Evolutionary conservation across 2,797 vertebrate species (phyloP), one percentile per base, ranked within the genome.

Genomic region (Schizopygopsis pylzovi): DNA sequence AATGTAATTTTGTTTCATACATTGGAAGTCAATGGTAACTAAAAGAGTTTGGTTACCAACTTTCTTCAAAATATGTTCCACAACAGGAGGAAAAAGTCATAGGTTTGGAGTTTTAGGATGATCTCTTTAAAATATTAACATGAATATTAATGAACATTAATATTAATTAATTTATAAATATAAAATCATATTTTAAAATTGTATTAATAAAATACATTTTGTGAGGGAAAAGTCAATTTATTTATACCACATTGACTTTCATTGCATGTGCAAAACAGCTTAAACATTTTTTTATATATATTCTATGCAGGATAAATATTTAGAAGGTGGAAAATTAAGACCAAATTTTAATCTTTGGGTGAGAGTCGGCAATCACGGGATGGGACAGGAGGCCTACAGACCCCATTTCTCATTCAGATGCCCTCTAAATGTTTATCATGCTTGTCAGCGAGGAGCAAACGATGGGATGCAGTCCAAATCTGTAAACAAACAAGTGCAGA

Each of bases 361-460:
- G 13, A 41, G 89, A 88, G 89, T 91, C 39, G 7, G 72, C 77
- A 90, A 90, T 87, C 89, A 88, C 88, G 68, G 56, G 87, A 54
- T 1, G 82, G n/a, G 89, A 90, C 86, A 89, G 89, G 89, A 87
- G 87, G 59, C 20, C 76, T 39, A 39, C 37, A 72, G 88, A 76
- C 87, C 49, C 70, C 88, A 73, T 75, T 72, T 86, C 88, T 82
- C 88, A 81, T 86, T 73, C 84, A 88, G 47, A 87, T 91, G 84
- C 85, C 87, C 86, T 73, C 12, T 79, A 89, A 86, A 87, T 90
- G 90, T 93, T 91, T 92, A 89, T 89, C 72, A 79, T 89, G 87
- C 82, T 85, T 92, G 88, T 93, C 87, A 89, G 82, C 71, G 85
- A 92, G 89, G 79, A 91, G 68, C 70, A 72, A 88, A 82, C n/a